Evolutionary conservation across 1,140 invertebrate genomes (phyloP).

Genomic region (Drosophila novamexicana): DNA sequence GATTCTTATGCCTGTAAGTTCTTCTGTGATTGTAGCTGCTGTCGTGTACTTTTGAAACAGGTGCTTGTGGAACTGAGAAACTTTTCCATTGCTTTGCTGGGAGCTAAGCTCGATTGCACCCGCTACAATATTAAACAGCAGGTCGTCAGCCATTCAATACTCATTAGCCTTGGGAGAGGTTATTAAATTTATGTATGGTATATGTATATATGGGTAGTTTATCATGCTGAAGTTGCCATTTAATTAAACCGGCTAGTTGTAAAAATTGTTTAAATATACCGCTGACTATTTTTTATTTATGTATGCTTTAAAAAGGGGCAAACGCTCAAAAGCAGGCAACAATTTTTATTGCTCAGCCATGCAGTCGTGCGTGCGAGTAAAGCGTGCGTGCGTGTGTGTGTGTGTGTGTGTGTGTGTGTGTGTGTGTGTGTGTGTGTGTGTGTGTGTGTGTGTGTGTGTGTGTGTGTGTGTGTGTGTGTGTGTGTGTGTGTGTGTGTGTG

Average conservation of each 20-base stretch:
- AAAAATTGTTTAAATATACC: neutral
- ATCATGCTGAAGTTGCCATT: neutral
- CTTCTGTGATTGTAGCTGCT: slow-evolving; percentile 7
- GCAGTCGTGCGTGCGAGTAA: slow-evolving; percentile 20
- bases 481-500: neutral
- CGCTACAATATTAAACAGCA: neutral
- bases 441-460: neutral
- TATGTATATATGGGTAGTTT: slow-evolving; percentile 2
- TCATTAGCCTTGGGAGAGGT: slow-evolving; percentile 3
- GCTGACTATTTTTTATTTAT: neutral
- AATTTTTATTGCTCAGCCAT: slow-evolving; percentile 23
- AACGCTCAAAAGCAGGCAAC: slow-evolving; percentile 41
- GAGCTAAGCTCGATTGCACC: neutral
- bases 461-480: neutral
- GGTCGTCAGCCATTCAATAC: neutral
- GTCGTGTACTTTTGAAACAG: neutral
- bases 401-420: neutral
- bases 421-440: neutral
- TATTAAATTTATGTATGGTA: neutral
- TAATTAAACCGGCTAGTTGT: neutral
- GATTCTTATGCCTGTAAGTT: slow-evolving; percentile 35
- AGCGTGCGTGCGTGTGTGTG: neutral
- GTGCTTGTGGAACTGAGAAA: slow-evolving; percentile 4
- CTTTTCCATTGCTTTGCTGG: neutral
- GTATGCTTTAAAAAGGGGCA: neutral